Evolutionary conservation across 2,113 vertebrate genomes (phyloP).

Genomic region (Gymnobelideus leadbeateri): DNA sequence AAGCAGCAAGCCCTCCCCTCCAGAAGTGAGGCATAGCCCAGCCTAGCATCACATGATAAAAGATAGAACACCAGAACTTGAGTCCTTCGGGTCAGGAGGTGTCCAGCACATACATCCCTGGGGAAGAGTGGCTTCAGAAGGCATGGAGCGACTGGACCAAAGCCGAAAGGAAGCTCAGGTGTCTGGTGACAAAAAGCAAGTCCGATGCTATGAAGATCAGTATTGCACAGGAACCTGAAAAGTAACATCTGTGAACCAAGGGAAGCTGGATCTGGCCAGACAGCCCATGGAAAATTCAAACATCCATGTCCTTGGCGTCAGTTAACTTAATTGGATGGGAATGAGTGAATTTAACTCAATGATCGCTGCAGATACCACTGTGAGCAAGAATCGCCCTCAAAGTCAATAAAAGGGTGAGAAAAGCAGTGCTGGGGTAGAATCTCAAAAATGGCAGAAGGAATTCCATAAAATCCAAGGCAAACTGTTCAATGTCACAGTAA

Average conservation of each 20-base stretch:
- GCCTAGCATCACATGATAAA: neutral
- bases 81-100: neutral
- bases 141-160: neutral
- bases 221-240: neutral
- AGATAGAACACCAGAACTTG: neutral
- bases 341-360: neutral
- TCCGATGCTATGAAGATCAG: neutral
- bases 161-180: neutral
- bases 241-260: neutral
- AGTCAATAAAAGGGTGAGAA: neutral
- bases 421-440: no score
- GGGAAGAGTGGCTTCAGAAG: no score
- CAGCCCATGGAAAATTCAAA: neutral
- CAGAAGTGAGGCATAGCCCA: neutral
- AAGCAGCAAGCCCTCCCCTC: neutral
- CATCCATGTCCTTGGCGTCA: neutral
- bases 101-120: no score
- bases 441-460: no score
- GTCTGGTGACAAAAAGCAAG: neutral
- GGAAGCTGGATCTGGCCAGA: neutral
- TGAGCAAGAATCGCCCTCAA: neutral
- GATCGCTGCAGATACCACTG: neutral
- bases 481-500: neutral
- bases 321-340: neutral
- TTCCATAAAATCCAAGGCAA: neutral